Conservation (phyloP, 2,797 vertebrate genomes). For the Hirundo rustica region DNA sequence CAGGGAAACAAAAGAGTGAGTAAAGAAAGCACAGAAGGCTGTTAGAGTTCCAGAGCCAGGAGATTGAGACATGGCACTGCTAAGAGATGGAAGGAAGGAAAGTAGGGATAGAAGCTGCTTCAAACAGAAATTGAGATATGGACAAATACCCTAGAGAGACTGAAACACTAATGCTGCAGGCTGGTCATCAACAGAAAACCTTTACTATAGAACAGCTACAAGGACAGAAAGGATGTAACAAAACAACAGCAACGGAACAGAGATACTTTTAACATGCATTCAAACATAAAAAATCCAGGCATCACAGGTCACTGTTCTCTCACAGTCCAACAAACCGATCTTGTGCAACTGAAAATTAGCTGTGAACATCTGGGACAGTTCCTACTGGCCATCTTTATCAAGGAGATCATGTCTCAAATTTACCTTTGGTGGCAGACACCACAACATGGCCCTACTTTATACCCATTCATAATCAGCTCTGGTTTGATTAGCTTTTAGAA, state of each 20-base stretch:
- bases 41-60: constrained; percentile 48
- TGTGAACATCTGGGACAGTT: neutral
- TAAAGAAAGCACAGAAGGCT: constrained; percentile 71
- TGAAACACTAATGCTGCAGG: constrained; percentile 71
- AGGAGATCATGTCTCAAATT: neutral
- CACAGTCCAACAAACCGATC: neutral
- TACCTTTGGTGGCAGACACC: neutral
- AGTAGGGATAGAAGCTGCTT: constrained; percentile 66
- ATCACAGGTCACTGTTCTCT: constrained; percentile 48
- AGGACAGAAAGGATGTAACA: constrained; percentile 58
- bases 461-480: neutral
- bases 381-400: neutral
- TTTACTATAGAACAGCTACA: constrained; percentile 48
- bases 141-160: constrained; percentile 71
- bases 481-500: neutral
- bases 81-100: constrained; percentile 58
- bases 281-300: constrained; percentile 26
- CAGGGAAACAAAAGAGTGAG: constrained; percentile 72
- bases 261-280: constrained; percentile 81
- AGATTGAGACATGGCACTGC: constrained; percentile 72
- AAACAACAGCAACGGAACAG: constrained; percentile 75
- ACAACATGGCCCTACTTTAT: neutral
- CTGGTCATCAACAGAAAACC: constrained; percentile 60
- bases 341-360: neutral
- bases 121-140: constrained; percentile 66